Conservation (phyloP, 2,797 vertebrate genomes). For the Morus bassanus region DNA sequence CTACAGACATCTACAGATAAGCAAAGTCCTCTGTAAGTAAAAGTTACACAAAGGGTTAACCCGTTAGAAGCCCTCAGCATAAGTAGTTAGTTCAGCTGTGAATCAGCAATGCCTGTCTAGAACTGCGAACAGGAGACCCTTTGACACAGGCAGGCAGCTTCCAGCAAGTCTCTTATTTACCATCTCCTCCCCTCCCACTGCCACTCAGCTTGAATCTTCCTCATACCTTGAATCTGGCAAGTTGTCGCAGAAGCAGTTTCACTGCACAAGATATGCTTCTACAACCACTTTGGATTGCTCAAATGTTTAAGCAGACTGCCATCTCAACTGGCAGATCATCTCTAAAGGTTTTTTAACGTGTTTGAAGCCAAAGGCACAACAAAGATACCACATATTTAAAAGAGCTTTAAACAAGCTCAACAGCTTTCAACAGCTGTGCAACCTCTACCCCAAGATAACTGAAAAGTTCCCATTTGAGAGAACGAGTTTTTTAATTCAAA, state of each 20-base stretch:
- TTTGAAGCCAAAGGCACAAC: not conserved
- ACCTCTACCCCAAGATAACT: not conserved
- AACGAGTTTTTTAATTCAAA: constrained; percentile 7
- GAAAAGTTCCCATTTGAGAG: not conserved
- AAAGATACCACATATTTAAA: not conserved
- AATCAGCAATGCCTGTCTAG: constrained; percentile 56
- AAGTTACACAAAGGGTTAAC: constrained; percentile 19
- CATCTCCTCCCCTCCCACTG: not conserved
- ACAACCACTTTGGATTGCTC: not conserved
- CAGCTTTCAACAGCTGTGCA: constrained; percentile 1
- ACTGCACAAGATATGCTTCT: not conserved
- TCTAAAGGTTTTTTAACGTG: not conserved
- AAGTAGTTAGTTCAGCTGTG: constrained; percentile 21
- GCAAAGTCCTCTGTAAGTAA: not conserved
- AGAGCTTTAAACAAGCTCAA: not conserved
- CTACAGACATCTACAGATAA: not conserved
- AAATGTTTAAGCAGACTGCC: constrained; percentile 19
- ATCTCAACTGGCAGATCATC: not conserved
- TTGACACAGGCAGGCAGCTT: constrained; percentile 46
- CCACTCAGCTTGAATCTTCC: not conserved
- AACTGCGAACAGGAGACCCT: constrained; percentile 36
- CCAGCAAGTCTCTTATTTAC: constrained; percentile 28
- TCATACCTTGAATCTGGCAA: constrained; percentile 16
- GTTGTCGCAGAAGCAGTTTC: constrained; percentile 8
- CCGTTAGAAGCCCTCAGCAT: not conserved